These are phyloP conservation scores for Epicauta chinensis DNA, from an alignment of 1,140 invertebrate genomes.

Conservation along the genomic window DNA sequence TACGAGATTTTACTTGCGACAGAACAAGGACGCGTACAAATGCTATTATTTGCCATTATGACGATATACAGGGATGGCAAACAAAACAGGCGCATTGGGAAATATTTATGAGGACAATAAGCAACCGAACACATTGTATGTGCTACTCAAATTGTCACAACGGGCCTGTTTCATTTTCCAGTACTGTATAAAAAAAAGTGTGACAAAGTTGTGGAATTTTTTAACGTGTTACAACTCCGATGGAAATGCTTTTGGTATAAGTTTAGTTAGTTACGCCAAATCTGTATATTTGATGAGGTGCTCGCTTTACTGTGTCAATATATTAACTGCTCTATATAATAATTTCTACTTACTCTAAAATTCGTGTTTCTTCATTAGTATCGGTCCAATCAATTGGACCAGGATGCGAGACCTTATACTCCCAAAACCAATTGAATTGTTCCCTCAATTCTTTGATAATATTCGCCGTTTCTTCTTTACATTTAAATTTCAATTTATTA, in stretches of 20 bases:
- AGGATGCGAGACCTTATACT: conserved; percentile 56
- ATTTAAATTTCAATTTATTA: conserved; percentile 41
- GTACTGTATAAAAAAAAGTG: conserved; percentile 82
- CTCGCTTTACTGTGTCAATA: conserved; percentile 42
- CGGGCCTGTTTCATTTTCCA: too few species aligned
- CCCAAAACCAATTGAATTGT: conserved; percentile 55
- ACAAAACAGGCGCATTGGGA: too few species aligned
- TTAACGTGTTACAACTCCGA: too few species aligned
- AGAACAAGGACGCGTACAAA: too few species aligned
- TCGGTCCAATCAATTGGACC: conserved; percentile 50
- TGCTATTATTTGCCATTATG: too few species aligned
- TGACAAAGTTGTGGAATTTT: conserved; percentile 59
- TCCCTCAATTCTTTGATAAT: conserved; percentile 54
- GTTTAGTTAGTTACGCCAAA: too few species aligned
- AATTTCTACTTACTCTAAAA: conserved; percentile 55
- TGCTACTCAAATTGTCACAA: too few species aligned
- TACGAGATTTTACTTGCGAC: too few species aligned
- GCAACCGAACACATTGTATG: too few species aligned
- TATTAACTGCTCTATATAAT: conserved; percentile 52
- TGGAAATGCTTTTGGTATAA: too few species aligned
- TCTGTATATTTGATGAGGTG: conserved; percentile 47
- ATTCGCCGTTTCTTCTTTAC: conserved; percentile 43
- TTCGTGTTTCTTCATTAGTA: conserved; percentile 47
- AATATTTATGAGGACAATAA: too few species aligned
- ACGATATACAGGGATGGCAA: too few species aligned